Percentiles rank a stretch among this genome's conserved stretches.
Evolutionary conservation across 2,113 vertebrate species (phyloP).

Genomic region (Sprattus sprattus): DNA sequence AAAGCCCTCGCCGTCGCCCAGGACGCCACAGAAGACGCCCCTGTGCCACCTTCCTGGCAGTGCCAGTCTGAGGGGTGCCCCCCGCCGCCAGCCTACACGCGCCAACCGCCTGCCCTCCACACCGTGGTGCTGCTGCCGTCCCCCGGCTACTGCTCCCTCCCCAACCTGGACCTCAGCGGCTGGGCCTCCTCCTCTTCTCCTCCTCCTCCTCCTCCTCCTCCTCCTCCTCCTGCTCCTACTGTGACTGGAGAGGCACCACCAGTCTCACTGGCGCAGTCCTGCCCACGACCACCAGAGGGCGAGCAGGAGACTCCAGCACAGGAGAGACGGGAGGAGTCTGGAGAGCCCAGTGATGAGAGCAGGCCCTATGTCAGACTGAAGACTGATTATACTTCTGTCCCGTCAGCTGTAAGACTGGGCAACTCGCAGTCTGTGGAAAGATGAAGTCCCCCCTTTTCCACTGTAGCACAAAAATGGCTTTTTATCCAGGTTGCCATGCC

Average conservation of each 20-base stretch:
- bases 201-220: background rate
- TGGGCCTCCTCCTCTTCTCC: background rate
- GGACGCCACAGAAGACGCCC: background rate
- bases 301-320: background rate
- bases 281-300: constrained; percentile 4
- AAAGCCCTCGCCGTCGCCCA: background rate
- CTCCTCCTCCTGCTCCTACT: background rate
- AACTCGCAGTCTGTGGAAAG: no score
- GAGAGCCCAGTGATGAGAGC: no score
- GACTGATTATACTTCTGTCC: background rate
- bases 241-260: background rate
- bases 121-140: constrained; percentile 26
- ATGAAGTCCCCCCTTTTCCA: no score
- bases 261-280: background rate
- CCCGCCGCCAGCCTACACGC: constrained; percentile 39
- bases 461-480: no score
- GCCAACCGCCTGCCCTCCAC: background rate
- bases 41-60: background rate
- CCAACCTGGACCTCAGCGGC: constrained; percentile 13
- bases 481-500: no score
- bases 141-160: constrained; percentile 46
- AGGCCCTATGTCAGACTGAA: background rate
- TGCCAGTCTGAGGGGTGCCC: background rate
- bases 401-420: no score
- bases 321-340: background rate